A percentile compares a stretch with the other conserved stretches of the same genome.
These are phyloP conservation scores for Sarcophaga subvicina DNA, from an alignment of 2,888 invertebrate genomes.

Conservation along the genomic window DNA sequence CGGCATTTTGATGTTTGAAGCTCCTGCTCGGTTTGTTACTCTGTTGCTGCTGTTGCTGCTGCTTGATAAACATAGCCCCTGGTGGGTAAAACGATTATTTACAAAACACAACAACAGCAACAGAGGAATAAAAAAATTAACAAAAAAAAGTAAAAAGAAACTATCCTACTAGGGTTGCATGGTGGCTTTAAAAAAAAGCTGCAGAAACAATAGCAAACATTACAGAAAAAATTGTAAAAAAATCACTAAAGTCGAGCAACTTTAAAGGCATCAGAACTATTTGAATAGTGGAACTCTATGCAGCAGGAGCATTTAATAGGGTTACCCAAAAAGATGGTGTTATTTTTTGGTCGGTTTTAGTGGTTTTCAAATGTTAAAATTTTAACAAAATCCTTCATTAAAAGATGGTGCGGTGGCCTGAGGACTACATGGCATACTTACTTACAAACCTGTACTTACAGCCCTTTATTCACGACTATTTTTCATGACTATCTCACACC, in stretches of 20 bases:
- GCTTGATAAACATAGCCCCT: constrained; percentile 58
- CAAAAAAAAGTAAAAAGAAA: neutral
- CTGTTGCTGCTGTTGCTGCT: neutral
- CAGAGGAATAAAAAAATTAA: too few species aligned
- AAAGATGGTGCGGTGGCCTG: too few species aligned
- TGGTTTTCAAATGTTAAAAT: too few species aligned
- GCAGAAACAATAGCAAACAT: constrained; percentile 32
- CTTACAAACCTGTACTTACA: too few species aligned
- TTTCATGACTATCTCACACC: too few species aligned
- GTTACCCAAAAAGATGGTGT: neutral
- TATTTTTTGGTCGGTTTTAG: neutral
- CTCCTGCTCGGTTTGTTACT: constrained; percentile 25
- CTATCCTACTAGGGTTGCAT: neutral
- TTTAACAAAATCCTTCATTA: too few species aligned
- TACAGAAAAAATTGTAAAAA: neutral
- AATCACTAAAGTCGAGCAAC: constrained; percentile 36
- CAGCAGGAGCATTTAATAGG: constrained; percentile 6
- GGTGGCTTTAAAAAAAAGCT: neutral
- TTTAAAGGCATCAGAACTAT: constrained; percentile 48
- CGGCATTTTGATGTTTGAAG: neutral
- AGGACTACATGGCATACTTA: too few species aligned
- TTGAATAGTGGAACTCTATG: constrained; percentile 48
- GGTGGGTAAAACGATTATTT: constrained; percentile 61
- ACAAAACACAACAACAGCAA: constrained; percentile 31
- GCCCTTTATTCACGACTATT: too few species aligned